A percentile compares a stretch with the other conserved stretches of the same genome.
These are phyloP conservation scores for Notolabrus celidotus DNA, from an alignment of 2,797 vertebrate genomes.

Conservation along the genomic window DNA sequence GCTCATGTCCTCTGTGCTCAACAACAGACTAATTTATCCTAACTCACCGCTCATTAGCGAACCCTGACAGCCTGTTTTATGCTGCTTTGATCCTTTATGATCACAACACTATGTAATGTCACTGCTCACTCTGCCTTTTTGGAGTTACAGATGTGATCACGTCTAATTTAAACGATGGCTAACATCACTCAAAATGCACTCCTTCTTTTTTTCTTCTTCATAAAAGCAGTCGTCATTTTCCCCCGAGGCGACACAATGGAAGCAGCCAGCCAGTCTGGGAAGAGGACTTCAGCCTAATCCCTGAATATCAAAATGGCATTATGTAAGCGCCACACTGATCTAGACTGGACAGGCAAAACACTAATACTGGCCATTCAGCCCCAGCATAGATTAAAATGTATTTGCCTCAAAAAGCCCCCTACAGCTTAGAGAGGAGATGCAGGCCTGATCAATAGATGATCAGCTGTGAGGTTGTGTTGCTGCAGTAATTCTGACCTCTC, in stretches of 20 bases:
- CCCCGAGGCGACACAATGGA: slow-evolving; percentile 32
- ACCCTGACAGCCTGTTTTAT: slow-evolving; percentile 19
- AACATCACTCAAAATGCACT: slow-evolving; percentile 34
- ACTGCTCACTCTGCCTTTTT: slow-evolving; percentile 9
- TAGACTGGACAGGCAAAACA: slow-evolving; percentile 50
- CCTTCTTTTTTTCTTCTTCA: slow-evolving; percentile 14
- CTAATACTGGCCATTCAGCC: slow-evolving; percentile 51
- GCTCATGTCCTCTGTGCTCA: slow-evolving; percentile 43
- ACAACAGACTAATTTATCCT: slow-evolving; percentile 58
- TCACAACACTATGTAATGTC: neutral
- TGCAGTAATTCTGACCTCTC: slow-evolving; percentile 34
- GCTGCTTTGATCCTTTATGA: neutral
- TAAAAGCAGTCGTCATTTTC: slow-evolving; percentile 57
- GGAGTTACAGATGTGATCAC: slow-evolving; percentile 32
- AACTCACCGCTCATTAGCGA: slow-evolving; percentile 32
- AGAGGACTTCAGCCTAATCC: slow-evolving; percentile 76
- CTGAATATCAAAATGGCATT: slow-evolving; percentile 80
- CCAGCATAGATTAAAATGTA: slow-evolving; percentile 66
- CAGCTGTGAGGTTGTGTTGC: slow-evolving; percentile 17
- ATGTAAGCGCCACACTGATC: slow-evolving; percentile 74
- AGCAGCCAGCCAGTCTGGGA: slow-evolving; percentile 54
- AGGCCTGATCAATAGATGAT: slow-evolving; percentile 65
- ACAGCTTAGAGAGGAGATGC: slow-evolving; percentile 45
- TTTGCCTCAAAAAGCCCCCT: slow-evolving; percentile 46
- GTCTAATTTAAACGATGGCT: slow-evolving; percentile 16